These are phyloP conservation scores for Adelosebastes latens DNA, from an alignment of 2,797 vertebrate genomes.

Conservation along the genomic window DNA sequence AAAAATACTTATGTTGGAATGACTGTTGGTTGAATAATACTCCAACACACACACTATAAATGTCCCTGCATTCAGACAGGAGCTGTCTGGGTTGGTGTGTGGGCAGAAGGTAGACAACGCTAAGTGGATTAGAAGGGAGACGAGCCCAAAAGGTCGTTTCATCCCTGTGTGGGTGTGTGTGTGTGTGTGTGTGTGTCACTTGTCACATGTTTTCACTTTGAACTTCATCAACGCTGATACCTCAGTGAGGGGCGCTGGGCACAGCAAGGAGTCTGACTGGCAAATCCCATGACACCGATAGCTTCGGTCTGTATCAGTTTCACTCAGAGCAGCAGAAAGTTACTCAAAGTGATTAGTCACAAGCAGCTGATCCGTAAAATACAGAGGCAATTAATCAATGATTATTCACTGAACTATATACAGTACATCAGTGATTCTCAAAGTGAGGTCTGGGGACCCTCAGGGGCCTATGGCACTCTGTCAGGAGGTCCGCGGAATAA, in stretches of 20 bases:
- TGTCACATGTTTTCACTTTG: conserved; percentile 52
- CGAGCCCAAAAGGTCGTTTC: conserved; percentile 61
- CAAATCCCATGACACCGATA: conserved; percentile 45
- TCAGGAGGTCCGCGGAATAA: too few relatives aligned
- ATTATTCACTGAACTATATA: not conserved
- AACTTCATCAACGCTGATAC: conserved; percentile 51
- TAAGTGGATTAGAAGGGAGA: conserved; percentile 65
- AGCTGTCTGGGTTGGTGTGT: conserved; percentile 53
- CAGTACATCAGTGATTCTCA: not conserved
- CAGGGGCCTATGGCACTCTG: too few relatives aligned
- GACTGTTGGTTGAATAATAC: conserved; percentile 2
- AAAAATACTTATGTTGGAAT: conserved; percentile 31
- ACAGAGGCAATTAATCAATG: conserved; percentile 13
- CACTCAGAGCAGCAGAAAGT: conserved; percentile 21
- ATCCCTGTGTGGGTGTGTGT: conserved; percentile 27
- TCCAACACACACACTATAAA: conserved; percentile 4
- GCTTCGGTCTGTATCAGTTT: conserved; percentile 49
- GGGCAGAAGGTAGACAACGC: conserved; percentile 37
- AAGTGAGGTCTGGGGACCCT: too few relatives aligned
- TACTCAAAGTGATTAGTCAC: conserved; percentile 35
- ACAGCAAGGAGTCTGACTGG: conserved; percentile 42
- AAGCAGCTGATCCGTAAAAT: conserved; percentile 30
- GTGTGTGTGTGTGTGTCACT: conserved; percentile 13
- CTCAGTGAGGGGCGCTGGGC: conserved; percentile 30
- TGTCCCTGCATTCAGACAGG: conserved; percentile 39